Evolutionary conservation across 1,140 invertebrate species (phyloP), one percentile per base, ranked within the genome.

Genomic region (Arion vulgaris): DNA sequence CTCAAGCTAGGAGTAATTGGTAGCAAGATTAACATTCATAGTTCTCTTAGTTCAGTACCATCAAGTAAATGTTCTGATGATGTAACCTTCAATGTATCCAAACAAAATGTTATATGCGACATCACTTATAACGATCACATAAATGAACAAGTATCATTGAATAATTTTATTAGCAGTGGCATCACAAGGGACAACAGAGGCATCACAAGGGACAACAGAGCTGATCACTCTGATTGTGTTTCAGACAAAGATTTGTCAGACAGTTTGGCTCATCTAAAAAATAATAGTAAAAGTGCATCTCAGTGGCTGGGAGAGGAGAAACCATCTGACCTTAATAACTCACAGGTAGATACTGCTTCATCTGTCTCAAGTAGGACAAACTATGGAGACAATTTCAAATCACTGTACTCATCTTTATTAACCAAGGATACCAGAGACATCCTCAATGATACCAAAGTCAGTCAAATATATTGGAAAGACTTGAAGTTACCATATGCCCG

Each of bases 401-500:
- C 74, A 51, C 28, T 34, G 41, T 76, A 76, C 32, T 28, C 15
- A 76, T 26, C 51, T 2, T 5, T 51, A 53, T 26, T 53, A 34
- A 51, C 41, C 19, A 53, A 66, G 5, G 41, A n/a, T 26, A 73
- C 7, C 32, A 28, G 15, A 1, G 23, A 23, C 26, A n/a, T 5
- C 23, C 15, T 57, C 1, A 4, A 28, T 39, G 38, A 73, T 7
- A 39, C 7, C 11, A 13, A 41, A 13, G n/a, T 15, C 9, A 51
- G 2, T 38, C 36, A 85, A 23, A 57, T 86, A 53, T 69, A 78
- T 26, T 45, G 87, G 15, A 53, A 38, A 26, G 34, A 85, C 7
- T 66, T 87, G 39, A 82, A 62, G 68, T 81, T 36, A 82, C 78
- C 17, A 83, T 62, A 57, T 62, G 84, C 85, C 28, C 84, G 89